These are phyloP conservation scores for Microtus oregoni DNA, from an alignment of 2,113 vertebrate species.

Conservation along the genomic window DNA sequence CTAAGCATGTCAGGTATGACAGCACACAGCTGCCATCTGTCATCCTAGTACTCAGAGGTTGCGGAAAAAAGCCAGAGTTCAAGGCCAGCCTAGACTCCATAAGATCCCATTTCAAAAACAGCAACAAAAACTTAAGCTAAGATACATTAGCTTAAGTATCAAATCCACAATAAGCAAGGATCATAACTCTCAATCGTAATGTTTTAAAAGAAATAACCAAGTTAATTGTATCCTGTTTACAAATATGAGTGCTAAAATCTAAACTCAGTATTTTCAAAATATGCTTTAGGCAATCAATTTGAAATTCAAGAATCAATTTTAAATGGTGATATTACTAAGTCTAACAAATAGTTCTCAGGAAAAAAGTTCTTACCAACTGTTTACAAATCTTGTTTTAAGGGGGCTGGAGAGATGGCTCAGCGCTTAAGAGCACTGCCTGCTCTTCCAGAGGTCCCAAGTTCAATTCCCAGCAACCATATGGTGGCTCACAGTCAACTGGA, in stretches of 20 bases:
- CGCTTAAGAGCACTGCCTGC: too few relatives aligned
- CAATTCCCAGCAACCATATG: too few relatives aligned
- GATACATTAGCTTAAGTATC: neutral
- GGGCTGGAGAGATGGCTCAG: too few relatives aligned
- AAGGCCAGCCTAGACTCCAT: neutral
- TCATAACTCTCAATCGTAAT: constrained; percentile 9
- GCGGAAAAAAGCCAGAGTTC: neutral
- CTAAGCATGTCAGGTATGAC: too few relatives aligned
- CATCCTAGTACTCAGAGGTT: neutral
- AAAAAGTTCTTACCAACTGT: neutral
- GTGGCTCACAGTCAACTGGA: too few relatives aligned
- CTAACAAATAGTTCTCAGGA: neutral
- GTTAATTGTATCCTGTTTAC: constrained; percentile 10
- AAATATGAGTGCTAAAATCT: constrained; percentile 46
- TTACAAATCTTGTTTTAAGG: neutral
- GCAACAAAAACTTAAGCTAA: neutral
- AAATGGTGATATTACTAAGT: constrained; percentile 35
- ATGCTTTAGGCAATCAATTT: constrained; percentile 9
- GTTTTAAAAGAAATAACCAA: constrained; percentile 18
- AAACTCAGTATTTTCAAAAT: constrained; percentile 50
- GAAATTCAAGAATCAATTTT: constrained; percentile 53
- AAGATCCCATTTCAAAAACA: neutral
- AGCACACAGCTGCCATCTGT: neutral
- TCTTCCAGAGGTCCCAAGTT: too few relatives aligned
- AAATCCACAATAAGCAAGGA: neutral